These are phyloP conservation scores for Gasteruption jaculator DNA, from an alignment of 2,888 invertebrate genomes.

Conservation along the genomic window DNA sequence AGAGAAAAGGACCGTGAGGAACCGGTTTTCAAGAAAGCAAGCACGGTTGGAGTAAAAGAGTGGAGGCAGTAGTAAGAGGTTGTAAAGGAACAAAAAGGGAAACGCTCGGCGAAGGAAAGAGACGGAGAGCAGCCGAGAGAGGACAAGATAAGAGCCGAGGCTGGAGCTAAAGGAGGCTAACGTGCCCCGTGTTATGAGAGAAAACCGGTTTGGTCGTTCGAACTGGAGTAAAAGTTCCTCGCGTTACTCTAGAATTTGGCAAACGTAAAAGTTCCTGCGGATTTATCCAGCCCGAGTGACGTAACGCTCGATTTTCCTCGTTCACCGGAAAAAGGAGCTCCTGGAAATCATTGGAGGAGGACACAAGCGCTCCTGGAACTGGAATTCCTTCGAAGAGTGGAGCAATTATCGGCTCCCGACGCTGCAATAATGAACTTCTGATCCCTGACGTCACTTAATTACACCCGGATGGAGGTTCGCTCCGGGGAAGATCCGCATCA, in stretches of 20 bases:
- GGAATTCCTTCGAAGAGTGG: too few species aligned
- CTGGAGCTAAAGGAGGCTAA: constrained; percentile 33
- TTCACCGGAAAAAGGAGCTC: too few species aligned
- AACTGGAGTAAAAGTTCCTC: constrained; percentile 45
- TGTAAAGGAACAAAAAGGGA: constrained; percentile 4
- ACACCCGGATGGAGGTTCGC: too few species aligned
- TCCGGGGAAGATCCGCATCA: too few species aligned
- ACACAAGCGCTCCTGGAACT: too few species aligned
- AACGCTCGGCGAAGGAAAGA: neutral
- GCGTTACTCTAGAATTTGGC: constrained; percentile 26
- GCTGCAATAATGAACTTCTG: too few species aligned
- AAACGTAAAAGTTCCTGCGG: too few species aligned
- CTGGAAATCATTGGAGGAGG: too few species aligned
- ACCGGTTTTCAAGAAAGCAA: constrained; percentile 2
- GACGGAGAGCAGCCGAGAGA: constrained; percentile 8
- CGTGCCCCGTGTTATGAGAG: constrained; percentile 36
- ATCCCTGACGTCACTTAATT: too few species aligned
- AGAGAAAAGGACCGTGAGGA: constrained; percentile 17
- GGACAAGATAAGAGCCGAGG: constrained; percentile 14
- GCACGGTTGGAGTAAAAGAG: neutral
- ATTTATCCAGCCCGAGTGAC: too few species aligned
- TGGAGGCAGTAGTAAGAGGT: constrained; percentile 6
- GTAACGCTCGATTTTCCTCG: too few species aligned
- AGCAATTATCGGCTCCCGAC: too few species aligned
- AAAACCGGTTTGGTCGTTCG: constrained; percentile 39